Base-by-base conservation (phyloP, 2,113 vertebrate species). In the Hippocampus comes region DNA sequence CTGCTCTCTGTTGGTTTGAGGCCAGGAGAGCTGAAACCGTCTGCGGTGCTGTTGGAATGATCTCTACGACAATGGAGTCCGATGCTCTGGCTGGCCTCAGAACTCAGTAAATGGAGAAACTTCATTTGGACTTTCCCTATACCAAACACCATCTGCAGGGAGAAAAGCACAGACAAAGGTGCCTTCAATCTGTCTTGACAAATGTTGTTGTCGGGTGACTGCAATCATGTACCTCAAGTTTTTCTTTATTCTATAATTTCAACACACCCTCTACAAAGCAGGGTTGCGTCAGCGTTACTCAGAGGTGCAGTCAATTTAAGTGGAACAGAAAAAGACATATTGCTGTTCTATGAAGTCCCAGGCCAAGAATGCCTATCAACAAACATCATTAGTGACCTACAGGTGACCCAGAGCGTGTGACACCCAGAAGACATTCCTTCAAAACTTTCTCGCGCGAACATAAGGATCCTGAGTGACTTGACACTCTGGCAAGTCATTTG, bases 101-200 rank as follows among this genome's bases (percentile, higher is more conserved):
- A 91, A 85, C 96, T 99, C 90, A 99, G 87, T 72, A 99, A 91
- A 84, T 99, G 97, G 85, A 99, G 94, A 84, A 99, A 99, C 87
- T 98, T 99, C 96, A 99, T 98, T 90, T 99, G 97, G 74, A 99
- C 96, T 89, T 95, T 97, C 64, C 93, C 94, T 42, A 95, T 71
- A 61, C 90, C 93, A 46, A 98, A 98, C 77, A 89, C 91, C 94
- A 97, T 87, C 97, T 99, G 83, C 75, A 66, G 51, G 66, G 69
- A 7, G 89, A 67, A 61, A 67, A 38, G 59, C 25, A 72, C 20
- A 57, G 56, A 14, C 10, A 21, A 25, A 10, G 42, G 56, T 46
- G 61, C 14, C 46, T 67, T 64, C 25, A 64, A 41, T 53, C 48
- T 67, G 65, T 4, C n/a, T 43, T 64, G 10, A 49, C 25, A 56